Evolutionary conservation across 2,113 vertebrate genomes (phyloP).

Genomic region (Cyrtonyx montezumae): DNA sequence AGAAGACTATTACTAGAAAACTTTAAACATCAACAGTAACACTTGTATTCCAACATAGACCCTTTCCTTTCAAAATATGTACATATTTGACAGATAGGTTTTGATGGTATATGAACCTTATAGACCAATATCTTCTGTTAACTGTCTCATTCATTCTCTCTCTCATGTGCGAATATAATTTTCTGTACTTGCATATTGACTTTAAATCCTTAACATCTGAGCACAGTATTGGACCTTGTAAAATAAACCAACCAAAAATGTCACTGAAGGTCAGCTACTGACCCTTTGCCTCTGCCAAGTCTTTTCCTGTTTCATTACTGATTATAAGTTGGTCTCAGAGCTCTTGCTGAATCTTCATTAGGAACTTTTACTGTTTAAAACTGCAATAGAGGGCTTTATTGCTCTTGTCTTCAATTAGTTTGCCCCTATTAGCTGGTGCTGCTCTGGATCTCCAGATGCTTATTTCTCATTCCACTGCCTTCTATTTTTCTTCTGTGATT

Average conservation of each 20-base stretch:
- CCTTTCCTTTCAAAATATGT: background rate
- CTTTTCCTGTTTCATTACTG: fast-evolving
- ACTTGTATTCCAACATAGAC: background rate
- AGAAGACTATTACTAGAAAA: background rate
- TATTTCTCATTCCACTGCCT: background rate
- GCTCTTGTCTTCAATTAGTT: background rate
- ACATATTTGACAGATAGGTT: background rate
- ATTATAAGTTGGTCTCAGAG: background rate
- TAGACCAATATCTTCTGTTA: background rate
- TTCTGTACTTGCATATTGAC: background rate
- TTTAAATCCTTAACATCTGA: background rate
- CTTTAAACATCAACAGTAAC: background rate
- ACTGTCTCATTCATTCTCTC: background rate
- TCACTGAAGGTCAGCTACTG: background rate
- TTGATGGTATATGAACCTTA: background rate
- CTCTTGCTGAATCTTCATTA: background rate
- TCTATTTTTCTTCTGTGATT: background rate
- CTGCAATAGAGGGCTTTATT: background rate
- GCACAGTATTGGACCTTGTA: background rate
- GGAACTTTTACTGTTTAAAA: background rate
- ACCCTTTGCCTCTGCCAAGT: background rate
- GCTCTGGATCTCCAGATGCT: background rate
- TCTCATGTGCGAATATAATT: background rate
- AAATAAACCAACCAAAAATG: background rate
- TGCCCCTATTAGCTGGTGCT: background rate